Evolutionary conservation across 2,113 vertebrate genomes (phyloP).

Genomic region (Colossoma macropomum): DNA sequence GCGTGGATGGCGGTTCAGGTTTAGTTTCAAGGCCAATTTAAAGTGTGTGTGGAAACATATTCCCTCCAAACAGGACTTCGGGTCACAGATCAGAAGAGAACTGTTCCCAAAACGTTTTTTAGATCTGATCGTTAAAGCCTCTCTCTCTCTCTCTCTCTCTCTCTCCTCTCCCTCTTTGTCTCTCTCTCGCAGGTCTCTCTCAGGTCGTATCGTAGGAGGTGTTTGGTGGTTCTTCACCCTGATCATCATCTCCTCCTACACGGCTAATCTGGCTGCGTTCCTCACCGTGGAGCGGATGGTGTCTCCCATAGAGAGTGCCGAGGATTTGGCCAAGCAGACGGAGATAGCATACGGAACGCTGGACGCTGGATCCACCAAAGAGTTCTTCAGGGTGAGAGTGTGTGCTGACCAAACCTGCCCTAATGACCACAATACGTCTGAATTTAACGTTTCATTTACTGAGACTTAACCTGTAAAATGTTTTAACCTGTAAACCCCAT

Average conservation of each 20-base stretch:
- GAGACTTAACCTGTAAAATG: no score
- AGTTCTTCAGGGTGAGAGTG: slow-evolving; percentile 95
- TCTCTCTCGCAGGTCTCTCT: slow-evolving; percentile 95
- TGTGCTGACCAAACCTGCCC: neutral
- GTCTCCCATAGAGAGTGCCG: slow-evolving; percentile 97
- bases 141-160: slow-evolving; percentile 79
- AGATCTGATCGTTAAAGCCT: no score
- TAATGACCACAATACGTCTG: neutral
- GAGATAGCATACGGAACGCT: slow-evolving; percentile 98
- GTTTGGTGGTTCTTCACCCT: slow-evolving; percentile 99
- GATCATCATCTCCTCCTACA: slow-evolving; percentile 99
- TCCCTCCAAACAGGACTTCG: no score
- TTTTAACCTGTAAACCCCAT: no score
- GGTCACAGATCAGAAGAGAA: no score
- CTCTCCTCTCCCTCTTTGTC: slow-evolving; percentile 44
- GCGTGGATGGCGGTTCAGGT: no score
- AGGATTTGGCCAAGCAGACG: slow-evolving; percentile 98
- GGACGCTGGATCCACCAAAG: slow-evolving; percentile 98
- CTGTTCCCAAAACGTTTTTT: no score
- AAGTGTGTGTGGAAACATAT: no score
- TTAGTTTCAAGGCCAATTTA: no score
- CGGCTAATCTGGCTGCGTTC: slow-evolving; percentile 98
- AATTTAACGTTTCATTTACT: no score
- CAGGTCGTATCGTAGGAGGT: slow-evolving; percentile 97
- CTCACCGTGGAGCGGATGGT: slow-evolving; percentile 99